These are phyloP conservation scores for Drosophila rellima DNA, from an alignment of 2,888 invertebrate species.

Conservation along the genomic window DNA sequence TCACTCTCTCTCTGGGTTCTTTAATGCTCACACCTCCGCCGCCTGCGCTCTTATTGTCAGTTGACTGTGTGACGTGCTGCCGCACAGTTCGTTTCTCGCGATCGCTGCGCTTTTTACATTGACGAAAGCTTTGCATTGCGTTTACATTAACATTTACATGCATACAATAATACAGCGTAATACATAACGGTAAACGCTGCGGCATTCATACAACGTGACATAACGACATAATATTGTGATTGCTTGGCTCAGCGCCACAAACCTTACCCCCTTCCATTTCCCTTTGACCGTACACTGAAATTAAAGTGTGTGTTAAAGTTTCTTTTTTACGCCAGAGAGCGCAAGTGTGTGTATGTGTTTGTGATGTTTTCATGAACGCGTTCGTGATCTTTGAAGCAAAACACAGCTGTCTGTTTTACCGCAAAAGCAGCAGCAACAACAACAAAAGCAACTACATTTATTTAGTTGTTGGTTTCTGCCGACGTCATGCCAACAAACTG, in stretches of 20 bases:
- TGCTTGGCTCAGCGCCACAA: slow-evolving; percentile 44
- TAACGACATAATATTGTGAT: slow-evolving; percentile 73
- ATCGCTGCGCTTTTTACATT: slow-evolving; percentile 43
- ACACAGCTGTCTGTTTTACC: slow-evolving; percentile 76
- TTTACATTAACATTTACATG: slow-evolving; percentile 35
- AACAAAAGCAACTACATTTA: slow-evolving; percentile 31
- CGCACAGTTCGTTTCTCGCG: slow-evolving; percentile 64
- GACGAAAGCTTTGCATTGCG: slow-evolving; percentile 32
- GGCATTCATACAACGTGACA: slow-evolving; percentile 71
- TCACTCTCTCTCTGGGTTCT: slow-evolving; percentile 33
- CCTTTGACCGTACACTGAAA: slow-evolving; percentile 4
- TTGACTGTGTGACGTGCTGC: slow-evolving; percentile 67
- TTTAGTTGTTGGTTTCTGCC: slow-evolving; percentile 49
- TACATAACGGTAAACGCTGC: slow-evolving; percentile 62
- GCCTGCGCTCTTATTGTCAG: slow-evolving; percentile 56
- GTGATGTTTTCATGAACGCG: slow-evolving; percentile 78
- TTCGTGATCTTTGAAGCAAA: slow-evolving; percentile 82
- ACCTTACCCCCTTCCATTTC: not conserved
- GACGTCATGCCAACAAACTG: slow-evolving; percentile 76
- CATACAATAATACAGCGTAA: slow-evolving; percentile 41
- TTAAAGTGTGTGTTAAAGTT: slow-evolving; percentile 47
- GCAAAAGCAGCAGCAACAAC: slow-evolving; percentile 52
- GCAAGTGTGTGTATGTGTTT: slow-evolving; percentile 28
- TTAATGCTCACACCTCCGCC: slow-evolving; percentile 37
- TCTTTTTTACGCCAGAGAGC: slow-evolving; percentile 40